These are phyloP conservation scores for Poeciliopsis presidionis DNA, from an alignment of 2,797 vertebrate genomes.

Conservation along the genomic window DNA sequence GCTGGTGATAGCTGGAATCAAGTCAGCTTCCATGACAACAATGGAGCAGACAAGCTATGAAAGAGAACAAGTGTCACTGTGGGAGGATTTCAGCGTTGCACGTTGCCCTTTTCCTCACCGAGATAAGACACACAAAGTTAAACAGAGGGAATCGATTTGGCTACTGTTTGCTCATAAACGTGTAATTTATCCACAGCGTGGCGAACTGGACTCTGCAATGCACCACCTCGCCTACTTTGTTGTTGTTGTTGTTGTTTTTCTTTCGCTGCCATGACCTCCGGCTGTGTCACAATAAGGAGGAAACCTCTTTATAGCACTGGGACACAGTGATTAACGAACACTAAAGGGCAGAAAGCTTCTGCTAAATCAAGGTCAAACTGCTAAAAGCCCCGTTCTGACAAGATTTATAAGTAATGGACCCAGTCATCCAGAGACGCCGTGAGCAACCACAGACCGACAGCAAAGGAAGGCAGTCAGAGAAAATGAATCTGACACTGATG, in stretches of 20 bases:
- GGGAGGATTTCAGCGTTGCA: conserved; percentile 32
- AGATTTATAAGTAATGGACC: conserved; percentile 26
- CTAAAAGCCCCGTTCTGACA: conserved; percentile 27
- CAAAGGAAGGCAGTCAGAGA: not conserved
- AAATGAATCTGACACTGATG: conserved; percentile 42
- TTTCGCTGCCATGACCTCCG: conserved; percentile 17
- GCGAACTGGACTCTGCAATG: conserved; percentile 13
- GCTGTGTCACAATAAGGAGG: conserved; percentile 50
- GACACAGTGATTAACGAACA: conserved; percentile 38
- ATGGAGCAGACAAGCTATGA: conserved; percentile 43
- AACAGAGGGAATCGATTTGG: not conserved
- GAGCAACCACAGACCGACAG: conserved; percentile 19
- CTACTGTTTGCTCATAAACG: not conserved
- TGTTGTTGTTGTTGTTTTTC: not conserved
- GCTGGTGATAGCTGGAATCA: conserved; percentile 38
- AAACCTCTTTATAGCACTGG: conserved; percentile 22
- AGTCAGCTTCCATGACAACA: conserved; percentile 30
- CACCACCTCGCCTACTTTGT: conserved; percentile 8
- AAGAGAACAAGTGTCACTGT: conserved; percentile 39
- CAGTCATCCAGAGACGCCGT: conserved; percentile 5
- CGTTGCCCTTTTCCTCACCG: conserved; percentile 35
- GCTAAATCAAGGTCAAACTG: conserved; percentile 51
- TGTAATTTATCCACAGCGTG: conserved; percentile 25
- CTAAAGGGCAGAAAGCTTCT: conserved; percentile 26
- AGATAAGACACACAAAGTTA: conserved; percentile 24